Conservation (phyloP, 2,888 invertebrate genomes). For the Habroteleia sp. region DNA sequence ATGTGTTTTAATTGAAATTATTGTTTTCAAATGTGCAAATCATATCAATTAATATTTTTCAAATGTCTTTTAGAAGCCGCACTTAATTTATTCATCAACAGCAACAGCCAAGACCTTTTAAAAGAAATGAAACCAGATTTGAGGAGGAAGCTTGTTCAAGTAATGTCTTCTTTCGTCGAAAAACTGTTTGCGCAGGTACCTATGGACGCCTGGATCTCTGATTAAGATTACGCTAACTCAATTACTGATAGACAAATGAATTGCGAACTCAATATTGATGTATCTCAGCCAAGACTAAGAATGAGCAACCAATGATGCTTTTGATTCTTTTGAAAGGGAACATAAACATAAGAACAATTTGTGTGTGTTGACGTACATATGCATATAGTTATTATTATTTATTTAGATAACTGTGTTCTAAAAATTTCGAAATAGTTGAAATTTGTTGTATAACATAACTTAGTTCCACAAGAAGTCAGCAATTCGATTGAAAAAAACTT, state of each 20-base stretch:
- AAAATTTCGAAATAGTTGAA: too few relatives aligned
- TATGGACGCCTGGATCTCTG: constrained; percentile 88
- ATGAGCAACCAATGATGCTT: too few relatives aligned
- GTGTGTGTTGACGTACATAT: too few relatives aligned
- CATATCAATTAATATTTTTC: constrained; percentile 23
- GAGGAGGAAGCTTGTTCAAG: constrained; percentile 87
- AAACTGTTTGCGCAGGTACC: constrained; percentile 89
- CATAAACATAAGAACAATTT: too few relatives aligned
- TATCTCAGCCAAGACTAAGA: neutral
- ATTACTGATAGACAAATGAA: constrained; percentile 18
- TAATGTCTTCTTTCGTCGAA: constrained; percentile 89
- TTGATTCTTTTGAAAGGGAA: too few relatives aligned
- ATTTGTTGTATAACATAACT: too few relatives aligned
- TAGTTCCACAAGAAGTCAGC: too few relatives aligned
- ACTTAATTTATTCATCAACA: constrained; percentile 92
- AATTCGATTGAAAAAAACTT: too few relatives aligned
- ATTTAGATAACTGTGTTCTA: too few relatives aligned
- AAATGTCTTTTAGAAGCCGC: constrained; percentile 88
- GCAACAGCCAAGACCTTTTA: constrained; percentile 90
- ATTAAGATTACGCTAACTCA: constrained; percentile 67
- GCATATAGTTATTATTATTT: too few relatives aligned
- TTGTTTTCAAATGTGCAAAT: too few relatives aligned
- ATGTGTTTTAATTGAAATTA: too few relatives aligned
- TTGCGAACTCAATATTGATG: constrained; percentile 3
- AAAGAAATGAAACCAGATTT: constrained; percentile 94